phyloP scores from a whole-genome alignment of 2,888 invertebrate genomes.

The Arge pagana region DNA sequence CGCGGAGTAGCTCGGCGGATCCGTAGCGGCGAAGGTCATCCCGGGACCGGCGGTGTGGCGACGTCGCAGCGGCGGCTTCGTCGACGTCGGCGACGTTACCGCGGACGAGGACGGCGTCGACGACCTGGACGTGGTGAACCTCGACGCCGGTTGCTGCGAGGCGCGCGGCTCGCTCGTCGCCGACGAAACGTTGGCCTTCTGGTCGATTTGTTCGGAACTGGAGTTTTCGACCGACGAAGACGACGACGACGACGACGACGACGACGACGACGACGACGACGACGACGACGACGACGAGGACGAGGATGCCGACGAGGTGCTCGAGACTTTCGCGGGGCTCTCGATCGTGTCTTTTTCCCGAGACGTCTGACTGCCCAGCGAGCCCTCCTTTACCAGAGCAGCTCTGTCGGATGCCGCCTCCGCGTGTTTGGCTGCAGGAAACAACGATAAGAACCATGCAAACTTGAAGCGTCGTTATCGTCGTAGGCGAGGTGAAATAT shows the following conservation, averaged over 20 bases:
- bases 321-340: constrained; percentile 26
- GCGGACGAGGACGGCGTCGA: constrained; percentile 50
- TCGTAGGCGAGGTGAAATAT: too few species aligned
- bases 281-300: constrained; percentile 42
- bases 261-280: constrained; percentile 47
- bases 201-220: constrained; percentile 51
- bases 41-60: constrained; percentile 53
- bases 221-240: constrained; percentile 51
- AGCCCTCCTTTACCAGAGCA: constrained; percentile 28
- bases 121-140: constrained; percentile 31
- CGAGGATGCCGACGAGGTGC: too few species aligned
- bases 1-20: constrained; percentile 53
- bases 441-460: constrained; percentile 13
- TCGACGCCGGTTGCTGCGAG: neutral
- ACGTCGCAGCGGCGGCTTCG: constrained; percentile 49
- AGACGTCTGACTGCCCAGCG: constrained; percentile 30
- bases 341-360: neutral
- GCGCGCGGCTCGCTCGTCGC: constrained; percentile 1
- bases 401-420: constrained; percentile 30
- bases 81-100: constrained; percentile 51
- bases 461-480: too few species aligned
- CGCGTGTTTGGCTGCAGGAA: constrained; percentile 41
- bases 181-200: constrained; percentile 35
- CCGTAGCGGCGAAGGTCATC: constrained; percentile 55
- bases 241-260: constrained; percentile 45